A percentile compares a stretch with the other conserved stretches of the same genome.
Conservation (phyloP, 2,888 invertebrate species). For the Blomia tropicalis region DNA sequence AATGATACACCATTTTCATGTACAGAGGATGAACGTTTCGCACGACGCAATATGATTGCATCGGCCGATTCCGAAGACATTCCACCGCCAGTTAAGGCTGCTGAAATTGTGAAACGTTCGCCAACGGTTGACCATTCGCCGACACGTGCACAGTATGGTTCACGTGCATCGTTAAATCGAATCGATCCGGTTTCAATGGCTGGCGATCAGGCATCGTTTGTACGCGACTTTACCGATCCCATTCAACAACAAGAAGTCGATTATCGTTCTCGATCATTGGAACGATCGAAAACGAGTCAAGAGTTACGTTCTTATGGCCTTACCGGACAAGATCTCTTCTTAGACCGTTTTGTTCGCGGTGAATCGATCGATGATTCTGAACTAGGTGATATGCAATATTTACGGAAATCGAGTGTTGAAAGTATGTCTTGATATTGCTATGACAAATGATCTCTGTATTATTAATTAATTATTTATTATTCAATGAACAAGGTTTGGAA, state of each 20-base stretch:
- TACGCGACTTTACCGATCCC: not conserved
- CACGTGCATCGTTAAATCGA: not conserved
- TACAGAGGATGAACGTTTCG: not conserved
- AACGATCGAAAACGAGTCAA: slow-evolving; percentile 17
- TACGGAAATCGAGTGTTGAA: not conserved
- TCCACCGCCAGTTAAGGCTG: not conserved
- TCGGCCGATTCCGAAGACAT: slow-evolving; percentile 12
- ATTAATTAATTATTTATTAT: not conserved
- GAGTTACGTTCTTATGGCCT: not conserved
- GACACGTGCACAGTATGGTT: not conserved
- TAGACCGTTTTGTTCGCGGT: slow-evolving; percentile 2
- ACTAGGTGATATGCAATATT: not conserved
- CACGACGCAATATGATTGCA: not conserved
- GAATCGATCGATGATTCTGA: slow-evolving; percentile 6
- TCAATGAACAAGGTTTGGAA: slow-evolving; percentile 15
- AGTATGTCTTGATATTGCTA: not conserved
- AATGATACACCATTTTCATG: not conserved
- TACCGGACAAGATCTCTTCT: not conserved
- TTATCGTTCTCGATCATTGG: not conserved
- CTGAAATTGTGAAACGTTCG: not conserved
- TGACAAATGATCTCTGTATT: no score
- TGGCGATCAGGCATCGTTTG: not conserved
- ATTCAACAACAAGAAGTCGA: slow-evolving; percentile 1
- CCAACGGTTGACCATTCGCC: not conserved
- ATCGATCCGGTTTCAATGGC: slow-evolving; percentile 12